A percentile compares a stretch with the other conserved stretches of the same genome.
phyloP scores from a whole-genome alignment of 23 tunicate species.

The Clavelina lepadiformis region DNA sequence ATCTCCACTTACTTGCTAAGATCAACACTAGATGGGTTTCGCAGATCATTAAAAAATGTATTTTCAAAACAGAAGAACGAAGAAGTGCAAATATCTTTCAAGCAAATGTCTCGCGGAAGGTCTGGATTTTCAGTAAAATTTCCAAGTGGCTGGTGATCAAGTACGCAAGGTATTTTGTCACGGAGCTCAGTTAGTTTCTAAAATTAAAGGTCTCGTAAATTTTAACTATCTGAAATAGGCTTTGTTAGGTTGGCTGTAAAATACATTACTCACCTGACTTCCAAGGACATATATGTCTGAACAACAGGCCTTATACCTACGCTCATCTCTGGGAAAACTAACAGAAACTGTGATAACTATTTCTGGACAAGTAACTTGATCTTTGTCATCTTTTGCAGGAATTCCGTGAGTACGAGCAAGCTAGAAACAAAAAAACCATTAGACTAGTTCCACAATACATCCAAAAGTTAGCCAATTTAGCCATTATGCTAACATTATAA shows the following conservation, averaged over 20 bases:
- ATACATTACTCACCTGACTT: slow-evolving; percentile 45
- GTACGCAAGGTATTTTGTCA: slow-evolving; percentile 63
- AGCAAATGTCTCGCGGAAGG: slow-evolving; percentile 18
- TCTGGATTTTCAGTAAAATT: slow-evolving; percentile 33
- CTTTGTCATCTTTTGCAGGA: slow-evolving; percentile 49
- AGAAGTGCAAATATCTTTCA: slow-evolving; percentile 64
- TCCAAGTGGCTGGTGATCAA: slow-evolving; percentile 78
- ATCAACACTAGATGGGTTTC: slow-evolving; percentile 36
- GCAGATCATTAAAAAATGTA: slow-evolving; percentile 71
- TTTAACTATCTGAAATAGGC: not conserved
- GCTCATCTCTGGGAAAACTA: slow-evolving; percentile 26
- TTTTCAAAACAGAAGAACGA: slow-evolving; percentile 71
- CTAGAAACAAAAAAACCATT: slow-evolving; percentile 2
- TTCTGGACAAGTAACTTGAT: slow-evolving; percentile 45
- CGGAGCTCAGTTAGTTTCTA: slow-evolving; percentile 77
- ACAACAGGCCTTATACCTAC: slow-evolving; percentile 40
- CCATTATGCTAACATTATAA: not conserved
- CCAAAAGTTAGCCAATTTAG: not conserved
- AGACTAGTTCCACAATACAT: not conserved
- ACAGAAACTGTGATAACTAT: slow-evolving; percentile 56
- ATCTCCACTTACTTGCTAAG: slow-evolving; percentile 51
- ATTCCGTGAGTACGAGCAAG: slow-evolving; percentile 18
- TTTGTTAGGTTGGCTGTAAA: not conserved
- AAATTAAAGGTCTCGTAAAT: not conserved
- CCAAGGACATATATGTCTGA: slow-evolving; percentile 58